Evolutionary conservation across 2,113 vertebrate species (phyloP).

Genomic region (Engraulis encrasicolus): DNA sequence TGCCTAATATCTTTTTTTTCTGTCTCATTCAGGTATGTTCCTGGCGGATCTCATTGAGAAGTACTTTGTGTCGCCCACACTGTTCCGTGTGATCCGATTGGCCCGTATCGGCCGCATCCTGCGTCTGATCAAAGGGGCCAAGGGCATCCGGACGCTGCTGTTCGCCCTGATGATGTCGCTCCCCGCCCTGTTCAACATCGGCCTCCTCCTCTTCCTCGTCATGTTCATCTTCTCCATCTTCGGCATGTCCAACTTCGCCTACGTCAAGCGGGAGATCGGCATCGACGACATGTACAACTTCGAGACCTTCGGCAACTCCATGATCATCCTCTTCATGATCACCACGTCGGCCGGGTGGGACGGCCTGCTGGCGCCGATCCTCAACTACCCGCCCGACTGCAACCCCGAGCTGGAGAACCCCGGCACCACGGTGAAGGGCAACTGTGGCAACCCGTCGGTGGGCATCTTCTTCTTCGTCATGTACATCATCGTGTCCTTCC

Average conservation of each 20-base stretch:
- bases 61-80: slow-evolving; percentile 97
- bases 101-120: slow-evolving; percentile 97
- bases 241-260: slow-evolving; percentile 98
- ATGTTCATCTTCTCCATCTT: slow-evolving; percentile 99
- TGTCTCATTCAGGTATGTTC: slow-evolving; percentile 88
- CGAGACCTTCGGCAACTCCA: slow-evolving; percentile 98
- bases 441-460: slow-evolving; percentile 96
- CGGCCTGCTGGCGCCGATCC: slow-evolving; percentile 91
- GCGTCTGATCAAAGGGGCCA: slow-evolving; percentile 96
- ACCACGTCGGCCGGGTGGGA: slow-evolving; percentile 98
- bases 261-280: slow-evolving; percentile 91
- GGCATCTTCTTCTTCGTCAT: slow-evolving; percentile 99
- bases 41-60: slow-evolving; percentile 98
- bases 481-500: slow-evolving; percentile 99
- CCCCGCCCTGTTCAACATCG: slow-evolving; percentile 98
- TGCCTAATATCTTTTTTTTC: slow-evolving; percentile 20
- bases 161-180: slow-evolving; percentile 99
- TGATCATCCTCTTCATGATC: slow-evolving; percentile 99
- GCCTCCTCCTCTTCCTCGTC: slow-evolving; percentile 94
- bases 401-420: slow-evolving; percentile 87
- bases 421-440: slow-evolving; percentile 89
- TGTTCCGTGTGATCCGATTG: slow-evolving; percentile 97
- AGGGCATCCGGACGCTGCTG: slow-evolving; percentile 96
- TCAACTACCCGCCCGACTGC: slow-evolving; percentile 95
- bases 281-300: slow-evolving; percentile 99